These are phyloP conservation scores for Clarias pachynema DNA, from an alignment of 2,797 vertebrate genomes.

Conservation along the genomic window DNA sequence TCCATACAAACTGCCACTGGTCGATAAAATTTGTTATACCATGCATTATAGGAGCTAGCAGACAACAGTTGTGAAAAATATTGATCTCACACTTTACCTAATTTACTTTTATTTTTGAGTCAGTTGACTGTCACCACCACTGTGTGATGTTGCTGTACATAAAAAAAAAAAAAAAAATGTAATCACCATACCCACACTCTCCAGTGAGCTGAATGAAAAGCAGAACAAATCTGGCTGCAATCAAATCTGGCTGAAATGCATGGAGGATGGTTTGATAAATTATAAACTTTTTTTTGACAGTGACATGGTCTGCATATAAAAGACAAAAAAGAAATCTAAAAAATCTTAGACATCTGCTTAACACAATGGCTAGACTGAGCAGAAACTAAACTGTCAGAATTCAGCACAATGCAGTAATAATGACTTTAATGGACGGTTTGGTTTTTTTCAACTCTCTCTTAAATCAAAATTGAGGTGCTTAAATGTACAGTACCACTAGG, in stretches of 20 bases:
- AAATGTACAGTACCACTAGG: too few relatives aligned
- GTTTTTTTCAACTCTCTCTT: too few relatives aligned
- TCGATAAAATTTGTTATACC: not conserved
- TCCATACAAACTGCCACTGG: constrained; percentile 5
- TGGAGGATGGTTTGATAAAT: constrained; percentile 7
- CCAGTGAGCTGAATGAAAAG: constrained; percentile 7
- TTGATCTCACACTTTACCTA: constrained; percentile 2
- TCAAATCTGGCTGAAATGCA: constrained; percentile 14
- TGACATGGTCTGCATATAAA: not conserved
- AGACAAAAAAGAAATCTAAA: not conserved
- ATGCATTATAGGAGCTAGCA: constrained; percentile 2
- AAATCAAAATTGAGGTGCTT: too few relatives aligned
- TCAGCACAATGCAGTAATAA: not conserved
- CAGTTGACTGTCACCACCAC: not conserved
- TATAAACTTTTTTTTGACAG: constrained; percentile 2
- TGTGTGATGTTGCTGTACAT: not conserved
- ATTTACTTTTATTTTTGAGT: not conserved
- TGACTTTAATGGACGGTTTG: not conserved
- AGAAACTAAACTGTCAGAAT: not conserved
- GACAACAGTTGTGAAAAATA: constrained; percentile 16
- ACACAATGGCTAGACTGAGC: not conserved
- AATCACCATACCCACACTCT: not conserved
- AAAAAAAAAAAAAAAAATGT: not conserved
- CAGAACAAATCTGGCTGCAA: constrained; percentile 17
- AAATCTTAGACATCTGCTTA: not conserved